These are phyloP conservation scores for Lepisosteus oculatus DNA, from an alignment of 2,113 vertebrate species.

Conservation along the genomic window DNA sequence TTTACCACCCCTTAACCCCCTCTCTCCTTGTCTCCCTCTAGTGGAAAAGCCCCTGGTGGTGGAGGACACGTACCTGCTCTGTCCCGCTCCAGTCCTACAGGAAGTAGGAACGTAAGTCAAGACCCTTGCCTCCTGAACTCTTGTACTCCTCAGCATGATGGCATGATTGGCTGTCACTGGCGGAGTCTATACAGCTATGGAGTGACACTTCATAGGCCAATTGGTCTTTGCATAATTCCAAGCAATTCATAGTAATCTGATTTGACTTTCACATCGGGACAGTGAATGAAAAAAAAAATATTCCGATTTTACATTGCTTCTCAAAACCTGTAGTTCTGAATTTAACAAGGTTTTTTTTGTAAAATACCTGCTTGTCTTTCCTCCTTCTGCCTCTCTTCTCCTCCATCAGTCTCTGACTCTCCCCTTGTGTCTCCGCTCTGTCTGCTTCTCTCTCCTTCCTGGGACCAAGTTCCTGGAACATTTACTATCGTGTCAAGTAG, in stretches of 20 bases:
- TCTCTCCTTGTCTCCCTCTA: slow-evolving; percentile 45
- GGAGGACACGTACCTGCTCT: slow-evolving; percentile 91
- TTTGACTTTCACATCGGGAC: no score
- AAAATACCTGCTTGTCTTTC: not conserved
- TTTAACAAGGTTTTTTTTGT: no score
- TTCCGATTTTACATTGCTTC: no score
- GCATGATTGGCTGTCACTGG: not conserved
- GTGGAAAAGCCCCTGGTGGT: slow-evolving; percentile 91
- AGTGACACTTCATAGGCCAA: no score
- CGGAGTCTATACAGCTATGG: no score
- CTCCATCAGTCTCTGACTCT: not conserved
- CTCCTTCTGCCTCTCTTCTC: not conserved
- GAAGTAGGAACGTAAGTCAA: slow-evolving; percentile 90
- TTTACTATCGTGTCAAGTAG: not conserved
- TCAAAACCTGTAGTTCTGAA: no score
- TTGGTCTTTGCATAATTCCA: no score
- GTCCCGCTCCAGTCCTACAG: slow-evolving; percentile 85
- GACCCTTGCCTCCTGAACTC: no score
- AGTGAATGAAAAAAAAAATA: no score
- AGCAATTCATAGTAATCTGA: no score
- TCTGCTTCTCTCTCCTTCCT: not conserved
- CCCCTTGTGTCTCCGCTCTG: not conserved
- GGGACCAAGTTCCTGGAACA: no score
- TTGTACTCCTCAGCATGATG: not conserved
- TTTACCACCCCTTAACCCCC: not conserved